Conservation (phyloP, 2,888 invertebrate species). For the Gastrophysa polygoni region DNA sequence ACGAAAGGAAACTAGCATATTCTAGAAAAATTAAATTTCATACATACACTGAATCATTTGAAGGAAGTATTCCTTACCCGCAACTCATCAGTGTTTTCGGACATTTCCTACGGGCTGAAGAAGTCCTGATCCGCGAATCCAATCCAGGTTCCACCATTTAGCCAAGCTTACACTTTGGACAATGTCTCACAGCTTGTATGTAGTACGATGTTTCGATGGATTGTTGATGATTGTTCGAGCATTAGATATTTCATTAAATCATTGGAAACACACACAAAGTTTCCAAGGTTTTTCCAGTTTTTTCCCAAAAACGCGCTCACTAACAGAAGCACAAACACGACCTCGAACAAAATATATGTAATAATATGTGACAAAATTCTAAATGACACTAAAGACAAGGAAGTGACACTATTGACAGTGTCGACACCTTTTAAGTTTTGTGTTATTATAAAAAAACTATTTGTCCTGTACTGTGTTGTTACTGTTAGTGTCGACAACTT, state of each 20-base stretch:
- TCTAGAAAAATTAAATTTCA: slow-evolving; percentile 48
- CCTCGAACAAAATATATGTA: no score
- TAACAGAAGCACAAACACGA: no score
- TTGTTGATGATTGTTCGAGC: background rate
- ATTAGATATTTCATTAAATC: background rate
- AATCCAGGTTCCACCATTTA: slow-evolving; percentile 42
- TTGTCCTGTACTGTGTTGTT: no score
- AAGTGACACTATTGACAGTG: no score
- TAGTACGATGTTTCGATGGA: background rate
- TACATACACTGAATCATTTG: background rate
- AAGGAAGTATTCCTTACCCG: slow-evolving; percentile 48
- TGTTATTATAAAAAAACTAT: no score
- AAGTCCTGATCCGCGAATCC: slow-evolving; percentile 33
- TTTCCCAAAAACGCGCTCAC: background rate
- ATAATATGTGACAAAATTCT: no score
- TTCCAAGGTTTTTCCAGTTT: background rate
- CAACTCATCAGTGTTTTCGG: slow-evolving; percentile 57
- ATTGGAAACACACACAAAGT: background rate
- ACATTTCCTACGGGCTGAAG: slow-evolving; percentile 51
- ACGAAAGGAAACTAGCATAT: slow-evolving; percentile 71
- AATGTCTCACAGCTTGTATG: background rate
- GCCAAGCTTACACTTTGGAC: slow-evolving; percentile 21
- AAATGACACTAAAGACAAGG: no score
- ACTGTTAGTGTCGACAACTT: no score
- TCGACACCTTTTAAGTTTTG: no score